These are phyloP conservation scores for Mustelus asterias DNA, from an alignment of 2,113 vertebrate species.

Conservation along the genomic window DNA sequence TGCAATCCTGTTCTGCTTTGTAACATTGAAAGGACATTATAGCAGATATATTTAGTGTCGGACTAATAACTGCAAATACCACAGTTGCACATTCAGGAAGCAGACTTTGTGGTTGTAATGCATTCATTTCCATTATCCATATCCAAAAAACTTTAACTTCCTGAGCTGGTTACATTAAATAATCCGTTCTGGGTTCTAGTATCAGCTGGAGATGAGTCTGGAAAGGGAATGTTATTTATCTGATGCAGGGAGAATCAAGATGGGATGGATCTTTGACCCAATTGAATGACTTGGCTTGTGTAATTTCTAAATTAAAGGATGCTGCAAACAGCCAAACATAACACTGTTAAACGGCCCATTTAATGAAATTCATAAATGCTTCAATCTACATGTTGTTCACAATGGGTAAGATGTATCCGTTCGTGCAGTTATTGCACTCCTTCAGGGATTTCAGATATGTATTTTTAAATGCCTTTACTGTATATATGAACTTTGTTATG, in stretches of 20 bases:
- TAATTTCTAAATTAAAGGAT: background rate
- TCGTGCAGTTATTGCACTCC: background rate
- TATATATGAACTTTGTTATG: background rate
- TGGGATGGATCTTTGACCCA: background rate
- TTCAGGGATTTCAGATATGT: background rate
- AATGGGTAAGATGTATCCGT: background rate
- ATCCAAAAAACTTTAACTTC: background rate
- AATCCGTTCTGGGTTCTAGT: background rate
- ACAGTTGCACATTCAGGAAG: background rate
- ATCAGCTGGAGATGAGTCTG: background rate
- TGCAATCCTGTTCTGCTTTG: background rate
- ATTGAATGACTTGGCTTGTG: background rate
- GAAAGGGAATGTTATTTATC: background rate
- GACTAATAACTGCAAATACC: background rate
- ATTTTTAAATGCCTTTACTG: background rate
- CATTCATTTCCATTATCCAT: background rate
- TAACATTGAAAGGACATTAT: background rate
- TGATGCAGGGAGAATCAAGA: background rate
- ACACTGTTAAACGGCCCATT: background rate
- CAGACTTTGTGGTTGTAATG: background rate
- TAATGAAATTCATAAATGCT: background rate
- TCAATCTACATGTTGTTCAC: background rate
- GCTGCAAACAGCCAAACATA: background rate
- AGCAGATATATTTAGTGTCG: background rate
- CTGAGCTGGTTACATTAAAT: background rate